phyloP scores from a whole-genome alignment of 2,888 invertebrate species.

The Brachyptera risi region DNA sequence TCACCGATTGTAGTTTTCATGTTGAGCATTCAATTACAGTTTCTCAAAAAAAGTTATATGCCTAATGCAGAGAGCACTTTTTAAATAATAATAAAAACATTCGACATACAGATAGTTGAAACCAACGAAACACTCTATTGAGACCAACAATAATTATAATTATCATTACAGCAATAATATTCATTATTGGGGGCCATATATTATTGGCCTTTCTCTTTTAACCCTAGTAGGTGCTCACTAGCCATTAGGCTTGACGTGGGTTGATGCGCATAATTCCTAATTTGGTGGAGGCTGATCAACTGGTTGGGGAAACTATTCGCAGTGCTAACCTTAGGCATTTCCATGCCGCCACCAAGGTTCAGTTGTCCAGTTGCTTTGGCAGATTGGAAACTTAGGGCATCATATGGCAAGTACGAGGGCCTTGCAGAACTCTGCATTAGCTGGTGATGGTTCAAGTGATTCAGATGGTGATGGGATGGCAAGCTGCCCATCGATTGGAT shows the following conservation, averaged over 20 bases:
- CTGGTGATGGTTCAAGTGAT: constrained; percentile 53
- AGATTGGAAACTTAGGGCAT: constrained; percentile 77
- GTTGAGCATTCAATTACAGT: no score
- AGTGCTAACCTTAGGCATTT: constrained; percentile 58
- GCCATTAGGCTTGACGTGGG: constrained; percentile 68
- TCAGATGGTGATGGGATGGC: constrained; percentile 55
- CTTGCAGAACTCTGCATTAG: constrained; percentile 34
- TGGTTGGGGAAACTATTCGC: constrained; percentile 78
- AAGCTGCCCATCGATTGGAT: constrained; percentile 75
- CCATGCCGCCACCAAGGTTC: constrained; percentile 39
- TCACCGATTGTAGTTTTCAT: no score
- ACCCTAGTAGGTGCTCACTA: constrained; percentile 55
- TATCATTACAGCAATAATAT: constrained; percentile 23
- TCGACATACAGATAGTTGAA: neutral
- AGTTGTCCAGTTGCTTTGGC: constrained; percentile 37
- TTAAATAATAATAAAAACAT: neutral
- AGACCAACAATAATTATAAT: constrained; percentile 31
- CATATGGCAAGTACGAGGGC: constrained; percentile 75
- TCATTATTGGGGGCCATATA: constrained; percentile 30
- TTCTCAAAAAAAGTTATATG: no score
- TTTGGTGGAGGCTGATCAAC: constrained; percentile 92
- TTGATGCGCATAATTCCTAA: constrained; percentile 92
- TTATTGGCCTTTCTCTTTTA: constrained; percentile 34
- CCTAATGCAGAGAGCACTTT: neutral
- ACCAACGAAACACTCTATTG: constrained; percentile 25